phyloP scores from a whole-genome alignment of 2,113 vertebrate genomes.

The Leptocoma aspasia region DNA sequence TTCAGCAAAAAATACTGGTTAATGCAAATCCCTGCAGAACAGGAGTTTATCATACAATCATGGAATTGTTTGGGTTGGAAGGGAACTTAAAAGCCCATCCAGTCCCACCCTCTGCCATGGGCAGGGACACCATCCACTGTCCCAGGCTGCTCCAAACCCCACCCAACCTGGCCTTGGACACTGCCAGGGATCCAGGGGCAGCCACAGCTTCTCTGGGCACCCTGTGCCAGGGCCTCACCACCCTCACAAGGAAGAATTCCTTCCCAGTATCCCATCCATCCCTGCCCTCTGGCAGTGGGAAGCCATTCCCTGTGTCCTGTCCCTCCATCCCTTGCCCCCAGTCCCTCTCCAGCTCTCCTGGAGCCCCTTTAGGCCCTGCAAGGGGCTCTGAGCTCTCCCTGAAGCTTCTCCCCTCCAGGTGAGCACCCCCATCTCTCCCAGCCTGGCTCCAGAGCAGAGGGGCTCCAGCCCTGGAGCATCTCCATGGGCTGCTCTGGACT shows the following conservation, averaged over 20 bases:
- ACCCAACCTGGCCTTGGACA: accelerated
- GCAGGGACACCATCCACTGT: accelerated
- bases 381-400: background rate
- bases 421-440: background rate
- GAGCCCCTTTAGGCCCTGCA: background rate
- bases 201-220: background rate
- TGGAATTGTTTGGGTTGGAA: background rate
- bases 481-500: accelerated
- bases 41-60: background rate
- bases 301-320: background rate
- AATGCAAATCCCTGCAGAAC: background rate
- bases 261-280: background rate
- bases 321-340: background rate
- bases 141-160: accelerated
- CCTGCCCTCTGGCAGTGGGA: background rate
- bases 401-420: background rate
- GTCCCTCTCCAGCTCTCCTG: background rate
- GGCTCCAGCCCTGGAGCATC: background rate
- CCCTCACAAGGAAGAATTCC: background rate
- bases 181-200: background rate
- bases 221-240: background rate
- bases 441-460: background rate
- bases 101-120: accelerated
- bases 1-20: background rate
- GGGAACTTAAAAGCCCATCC: background rate